These are phyloP conservation scores for Orthosia gracilis DNA, from an alignment of 2,888 invertebrate species.

Conservation along the genomic window DNA sequence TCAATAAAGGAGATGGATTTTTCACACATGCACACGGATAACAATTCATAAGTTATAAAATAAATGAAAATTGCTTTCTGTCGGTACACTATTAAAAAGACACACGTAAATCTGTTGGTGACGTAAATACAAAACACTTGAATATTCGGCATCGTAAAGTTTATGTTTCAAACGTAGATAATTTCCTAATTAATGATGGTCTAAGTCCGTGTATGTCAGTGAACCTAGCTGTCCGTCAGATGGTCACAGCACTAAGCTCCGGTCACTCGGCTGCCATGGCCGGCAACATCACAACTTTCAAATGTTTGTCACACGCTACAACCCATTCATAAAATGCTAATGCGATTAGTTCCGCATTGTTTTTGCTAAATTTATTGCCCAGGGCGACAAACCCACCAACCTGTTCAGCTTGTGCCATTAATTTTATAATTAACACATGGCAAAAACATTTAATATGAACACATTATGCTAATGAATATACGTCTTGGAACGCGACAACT, in stretches of 20 bases:
- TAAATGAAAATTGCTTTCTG: not conserved
- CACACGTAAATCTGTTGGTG: not conserved
- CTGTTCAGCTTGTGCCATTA: slow-evolving; percentile 75
- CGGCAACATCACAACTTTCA: slow-evolving; percentile 82
- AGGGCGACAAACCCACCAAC: slow-evolving; percentile 74
- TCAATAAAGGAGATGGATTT: not conserved
- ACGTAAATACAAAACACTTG: slow-evolving; percentile 12
- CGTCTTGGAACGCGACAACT: slow-evolving; percentile 62
- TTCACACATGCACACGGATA: not conserved
- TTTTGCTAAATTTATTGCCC: slow-evolving; percentile 83
- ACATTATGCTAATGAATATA: slow-evolving; percentile 70
- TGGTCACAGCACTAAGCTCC: slow-evolving; percentile 11
- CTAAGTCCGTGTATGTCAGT: slow-evolving; percentile 66
- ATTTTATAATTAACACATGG: slow-evolving; percentile 84
- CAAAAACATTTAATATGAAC: slow-evolving; percentile 77
- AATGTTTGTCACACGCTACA: slow-evolving; percentile 80
- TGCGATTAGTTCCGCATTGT: slow-evolving; percentile 83
- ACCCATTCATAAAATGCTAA: slow-evolving; percentile 87
- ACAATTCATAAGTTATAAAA: not conserved
- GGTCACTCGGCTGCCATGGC: slow-evolving; percentile 52
- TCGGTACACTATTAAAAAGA: not conserved
- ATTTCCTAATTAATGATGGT: slow-evolving; percentile 51
- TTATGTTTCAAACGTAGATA: slow-evolving; percentile 36
- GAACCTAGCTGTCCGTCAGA: slow-evolving; percentile 60
- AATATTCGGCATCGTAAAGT: slow-evolving; percentile 39